phyloP scores from a whole-genome alignment of 53 echinoderm and acorn worm species.

The Henricia sp. region DNA sequence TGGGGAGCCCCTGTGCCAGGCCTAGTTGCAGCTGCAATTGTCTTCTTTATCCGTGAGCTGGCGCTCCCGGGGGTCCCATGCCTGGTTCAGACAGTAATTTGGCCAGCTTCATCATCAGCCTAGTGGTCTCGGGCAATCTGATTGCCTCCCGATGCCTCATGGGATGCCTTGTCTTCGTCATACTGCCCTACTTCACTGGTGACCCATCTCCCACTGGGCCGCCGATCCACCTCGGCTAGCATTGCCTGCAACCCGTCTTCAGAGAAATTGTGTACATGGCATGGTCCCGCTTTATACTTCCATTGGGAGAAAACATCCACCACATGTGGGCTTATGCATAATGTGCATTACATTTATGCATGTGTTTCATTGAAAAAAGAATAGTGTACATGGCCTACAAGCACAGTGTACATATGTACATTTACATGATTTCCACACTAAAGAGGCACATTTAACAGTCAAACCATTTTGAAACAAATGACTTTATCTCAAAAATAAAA shows the following conservation, averaged over 20 bases:
- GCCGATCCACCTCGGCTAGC: constrained; percentile 34
- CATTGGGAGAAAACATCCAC: constrained; percentile 3
- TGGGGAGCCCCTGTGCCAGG: constrained; percentile 31
- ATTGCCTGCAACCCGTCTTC: constrained; percentile 13
- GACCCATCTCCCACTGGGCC: constrained; percentile 56
- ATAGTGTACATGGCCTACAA: neutral
- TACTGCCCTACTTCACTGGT: constrained; percentile 58
- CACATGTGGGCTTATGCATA: constrained; percentile 20
- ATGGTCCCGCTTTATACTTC: constrained; percentile 53
- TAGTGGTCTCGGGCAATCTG: constrained; percentile 53
- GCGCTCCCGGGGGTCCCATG: constrained; percentile 36
- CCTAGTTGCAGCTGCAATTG: constrained; percentile 59
- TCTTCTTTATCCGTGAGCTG: constrained; percentile 49
- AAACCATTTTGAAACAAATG: neutral
- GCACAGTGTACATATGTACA: neutral
- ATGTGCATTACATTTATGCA: no score
- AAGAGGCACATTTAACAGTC: neutral
- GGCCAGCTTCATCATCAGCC: constrained; percentile 38
- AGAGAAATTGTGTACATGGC: constrained; percentile 41
- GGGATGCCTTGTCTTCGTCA: constrained; percentile 52
- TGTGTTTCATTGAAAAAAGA: neutral
- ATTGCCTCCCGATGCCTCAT: constrained; percentile 20
- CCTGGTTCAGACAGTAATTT: constrained; percentile 51
- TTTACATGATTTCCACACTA: neutral
- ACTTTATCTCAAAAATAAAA: no score